Base-by-base conservation (phyloP, 30 jellyfish, hydroid and myxozoan species). In the Aurelia aurita region DNA sequence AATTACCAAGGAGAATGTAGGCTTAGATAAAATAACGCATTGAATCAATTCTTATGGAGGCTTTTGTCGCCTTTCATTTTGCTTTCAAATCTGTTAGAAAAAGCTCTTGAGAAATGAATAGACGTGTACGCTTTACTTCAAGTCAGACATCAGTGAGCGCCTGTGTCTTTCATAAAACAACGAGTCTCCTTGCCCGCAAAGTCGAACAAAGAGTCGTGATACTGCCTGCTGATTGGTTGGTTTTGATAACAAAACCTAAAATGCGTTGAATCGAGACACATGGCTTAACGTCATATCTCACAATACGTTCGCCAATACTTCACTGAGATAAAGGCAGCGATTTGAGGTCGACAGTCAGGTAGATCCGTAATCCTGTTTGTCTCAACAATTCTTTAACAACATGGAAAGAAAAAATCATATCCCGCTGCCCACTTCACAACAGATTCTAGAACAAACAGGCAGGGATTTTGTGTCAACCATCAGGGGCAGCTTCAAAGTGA, bases 251-350 rank as follows among this genome's bases (percentile, higher is more conserved):
- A 83, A 83, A 83, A 83, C 84, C 93, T 79, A 83, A 83, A 83
- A 87, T 58, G 86, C 93, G 93, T 83, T 83, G 87, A 83, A 83
- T 83, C 72, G 93, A 83, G 93, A 83, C 93, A 83, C 93, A 83
- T 83, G 93, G 93, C 93, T 83, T 83, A 83, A 83, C 93, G 93
- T 83, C 93, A 83, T 83, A 59, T 20, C 82, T 69, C 73, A 83
- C 93, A 83, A 83, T 83, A 83, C 93, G 49, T 79, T 69, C 93
- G 72, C 93, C 93, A 69, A 83, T 83, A 83, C 86, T 83, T 83
- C 93, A 83, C 81, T 15, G 20, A 69, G 93, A 83, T 83, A 83
- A 83, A 83, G 63, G 80, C 93, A 71, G 87, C 86, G 93, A 83
- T 61, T 83, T 83, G 93, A 83, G 72, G 86, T 83, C 93, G 93